phyloP scores from a whole-genome alignment of 2,797 vertebrate species.

The Sebastes hubbsi region DNA sequence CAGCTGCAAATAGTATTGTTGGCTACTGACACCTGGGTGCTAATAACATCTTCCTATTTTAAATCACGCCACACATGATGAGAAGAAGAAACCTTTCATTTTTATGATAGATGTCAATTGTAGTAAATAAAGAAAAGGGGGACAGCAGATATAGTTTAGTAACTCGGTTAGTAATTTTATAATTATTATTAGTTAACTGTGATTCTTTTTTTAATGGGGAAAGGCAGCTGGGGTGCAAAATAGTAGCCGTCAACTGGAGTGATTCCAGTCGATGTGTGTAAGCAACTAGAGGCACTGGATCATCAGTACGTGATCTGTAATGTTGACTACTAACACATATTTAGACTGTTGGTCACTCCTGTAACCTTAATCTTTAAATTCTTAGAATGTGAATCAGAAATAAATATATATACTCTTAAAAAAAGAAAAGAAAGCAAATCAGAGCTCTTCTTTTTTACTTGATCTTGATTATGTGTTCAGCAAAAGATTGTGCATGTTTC shows the following conservation, averaged over 20 bases:
- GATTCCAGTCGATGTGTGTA: constrained; percentile 29
- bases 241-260: not conserved
- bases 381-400: not conserved
- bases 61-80: not conserved
- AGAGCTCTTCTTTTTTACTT: not conserved
- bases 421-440: not conserved
- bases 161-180: not conserved
- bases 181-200: not conserved
- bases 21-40: no score
- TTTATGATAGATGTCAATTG: not conserved
- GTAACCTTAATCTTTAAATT: constrained; percentile 16
- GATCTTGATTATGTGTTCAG: not conserved
- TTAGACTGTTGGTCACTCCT: constrained; percentile 23
- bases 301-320: constrained; percentile 25
- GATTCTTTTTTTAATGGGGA: not conserved
- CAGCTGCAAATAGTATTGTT: no score
- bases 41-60: not conserved
- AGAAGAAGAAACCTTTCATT: not conserved
- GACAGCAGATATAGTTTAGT: not conserved
- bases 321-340: constrained; percentile 27
- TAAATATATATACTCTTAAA: constrained; percentile 2
- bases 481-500: not conserved
- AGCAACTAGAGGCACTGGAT: constrained; percentile 33
- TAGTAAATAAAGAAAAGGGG: not conserved
- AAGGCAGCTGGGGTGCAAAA: not conserved